phyloP scores from a whole-genome alignment of 2,113 vertebrate genomes.

The rabbit (Oryctolagus cuniculus) region DNA sequence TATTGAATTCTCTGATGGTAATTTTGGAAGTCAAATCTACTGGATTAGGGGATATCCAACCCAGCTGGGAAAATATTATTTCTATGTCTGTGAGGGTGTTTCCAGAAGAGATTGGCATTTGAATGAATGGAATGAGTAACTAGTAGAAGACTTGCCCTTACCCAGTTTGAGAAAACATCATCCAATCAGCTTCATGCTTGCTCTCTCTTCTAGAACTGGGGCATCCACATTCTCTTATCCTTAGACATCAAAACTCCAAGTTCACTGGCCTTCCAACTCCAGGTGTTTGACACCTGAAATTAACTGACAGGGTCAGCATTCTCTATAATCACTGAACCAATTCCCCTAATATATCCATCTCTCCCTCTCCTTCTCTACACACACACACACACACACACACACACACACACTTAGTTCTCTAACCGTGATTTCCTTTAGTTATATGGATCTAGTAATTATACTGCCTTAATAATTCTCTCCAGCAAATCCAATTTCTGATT shows the following conservation, averaged over 20 bases:
- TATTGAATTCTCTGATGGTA: neutral
- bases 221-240: neutral
- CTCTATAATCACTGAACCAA: neutral
- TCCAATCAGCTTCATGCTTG: neutral
- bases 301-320: no score
- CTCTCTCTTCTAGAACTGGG: neutral
- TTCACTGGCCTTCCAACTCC: neutral
- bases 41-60: neutral
- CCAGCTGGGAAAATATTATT: neutral
- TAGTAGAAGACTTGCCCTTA: neutral
- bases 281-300: neutral
- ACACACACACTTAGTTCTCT: neutral
- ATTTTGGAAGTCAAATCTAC: neutral
- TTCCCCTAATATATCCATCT: neutral
- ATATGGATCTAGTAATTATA: neutral
- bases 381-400: neutral
- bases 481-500: neutral
- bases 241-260: neutral
- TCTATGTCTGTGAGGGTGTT: neutral
- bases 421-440: neutral
- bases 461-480: neutral
- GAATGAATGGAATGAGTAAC: neutral
- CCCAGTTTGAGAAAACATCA: neutral
- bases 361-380: neutral
- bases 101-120: neutral